Percentiles rank a stretch among this genome's conserved stretches.
Conservation (phyloP, 2,113 vertebrate genomes). For the Solenodon paradoxus region DNA sequence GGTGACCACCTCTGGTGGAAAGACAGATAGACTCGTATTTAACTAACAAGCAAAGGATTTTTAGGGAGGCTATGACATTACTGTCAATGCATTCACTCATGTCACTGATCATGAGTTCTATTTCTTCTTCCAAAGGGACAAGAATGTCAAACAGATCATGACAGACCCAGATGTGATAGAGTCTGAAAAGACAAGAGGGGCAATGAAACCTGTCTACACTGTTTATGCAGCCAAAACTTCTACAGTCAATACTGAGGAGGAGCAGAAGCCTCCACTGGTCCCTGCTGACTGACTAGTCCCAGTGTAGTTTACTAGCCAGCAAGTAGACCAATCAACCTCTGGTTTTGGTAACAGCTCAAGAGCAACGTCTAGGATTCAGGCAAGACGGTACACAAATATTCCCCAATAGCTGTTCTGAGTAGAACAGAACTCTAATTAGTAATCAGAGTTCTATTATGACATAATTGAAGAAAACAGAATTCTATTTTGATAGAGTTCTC, state of each 20-base stretch:
- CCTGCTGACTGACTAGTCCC: background rate
- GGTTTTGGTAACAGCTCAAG: background rate
- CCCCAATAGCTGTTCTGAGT: background rate
- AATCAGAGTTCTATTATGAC: too few species aligned
- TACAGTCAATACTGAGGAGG: background rate
- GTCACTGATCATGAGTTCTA: background rate
- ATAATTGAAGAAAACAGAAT: too few species aligned
- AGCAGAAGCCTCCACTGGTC: background rate
- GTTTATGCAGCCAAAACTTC: background rate
- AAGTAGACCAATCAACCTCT: background rate
- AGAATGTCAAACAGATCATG: background rate
- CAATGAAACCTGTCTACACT: background rate
- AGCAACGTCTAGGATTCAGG: background rate
- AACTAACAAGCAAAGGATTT: background rate
- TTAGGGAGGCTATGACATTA: too few species aligned
- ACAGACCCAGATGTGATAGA: background rate
- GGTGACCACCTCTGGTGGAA: background rate
- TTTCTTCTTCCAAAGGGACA: background rate
- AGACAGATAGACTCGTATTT: background rate
- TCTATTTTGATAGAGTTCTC: too few species aligned
- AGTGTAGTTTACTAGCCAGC: accelerated
- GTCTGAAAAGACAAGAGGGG: background rate
- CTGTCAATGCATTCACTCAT: accelerated
- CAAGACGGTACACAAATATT: too few species aligned
- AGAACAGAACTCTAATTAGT: background rate